Evolutionary conservation across 2,888 invertebrate genomes (phyloP).

Genomic region (Halocaridina rubra): DNA sequence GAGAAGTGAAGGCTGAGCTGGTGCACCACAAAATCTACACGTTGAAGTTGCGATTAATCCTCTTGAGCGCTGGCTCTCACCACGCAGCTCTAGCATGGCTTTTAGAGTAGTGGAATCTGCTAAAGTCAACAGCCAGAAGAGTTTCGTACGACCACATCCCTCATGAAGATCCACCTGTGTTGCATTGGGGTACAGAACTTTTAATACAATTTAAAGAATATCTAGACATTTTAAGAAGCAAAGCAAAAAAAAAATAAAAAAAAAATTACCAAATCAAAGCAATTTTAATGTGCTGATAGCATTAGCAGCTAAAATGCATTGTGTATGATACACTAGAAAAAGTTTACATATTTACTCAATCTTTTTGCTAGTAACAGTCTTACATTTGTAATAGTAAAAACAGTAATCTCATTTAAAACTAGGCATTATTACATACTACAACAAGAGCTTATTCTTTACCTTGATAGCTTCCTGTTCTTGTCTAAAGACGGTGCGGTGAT

Average conservation of each 20-base stretch:
- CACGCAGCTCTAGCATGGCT: constrained; percentile 81
- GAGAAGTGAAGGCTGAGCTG: constrained; percentile 82
- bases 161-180: constrained; percentile 95
- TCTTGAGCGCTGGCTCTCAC: constrained; percentile 74
- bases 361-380: too few relatives aligned
- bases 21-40: constrained; percentile 91
- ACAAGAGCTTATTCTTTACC: too few relatives aligned
- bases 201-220: background rate
- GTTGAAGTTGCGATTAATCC: constrained; percentile 52
- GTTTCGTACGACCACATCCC: constrained; percentile 90
- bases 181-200: background rate
- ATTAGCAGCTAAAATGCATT: too few relatives aligned
- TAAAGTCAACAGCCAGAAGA: constrained; percentile 93
- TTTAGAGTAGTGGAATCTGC: constrained; percentile 94
- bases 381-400: too few relatives aligned
- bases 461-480: constrained; percentile 94
- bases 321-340: too few relatives aligned
- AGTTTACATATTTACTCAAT: too few relatives aligned
- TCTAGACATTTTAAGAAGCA: too few relatives aligned
- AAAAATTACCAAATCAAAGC: too few relatives aligned
- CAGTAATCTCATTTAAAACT: too few relatives aligned
- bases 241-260: too few relatives aligned
- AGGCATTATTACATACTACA: too few relatives aligned
- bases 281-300: too few relatives aligned
- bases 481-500: constrained; percentile 87